Evolutionary conservation across 2,113 vertebrate species (phyloP).

Genomic region (Glaucomys volans): DNA sequence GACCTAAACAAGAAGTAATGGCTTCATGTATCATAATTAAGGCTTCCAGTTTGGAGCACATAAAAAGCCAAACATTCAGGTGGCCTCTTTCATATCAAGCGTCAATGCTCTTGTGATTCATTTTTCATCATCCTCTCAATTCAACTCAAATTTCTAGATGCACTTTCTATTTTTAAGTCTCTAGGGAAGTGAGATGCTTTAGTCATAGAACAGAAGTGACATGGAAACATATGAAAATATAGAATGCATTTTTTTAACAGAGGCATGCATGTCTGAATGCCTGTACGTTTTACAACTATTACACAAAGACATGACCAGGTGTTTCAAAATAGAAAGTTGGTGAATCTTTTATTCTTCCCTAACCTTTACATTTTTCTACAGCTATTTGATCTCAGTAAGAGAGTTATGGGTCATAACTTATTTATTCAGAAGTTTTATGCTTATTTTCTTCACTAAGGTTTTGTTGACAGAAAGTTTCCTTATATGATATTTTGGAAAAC

Average conservation of each 20-base stretch:
- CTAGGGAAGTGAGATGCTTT: background rate
- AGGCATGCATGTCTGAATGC: background rate
- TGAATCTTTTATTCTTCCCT: background rate
- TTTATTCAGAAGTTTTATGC: constrained; percentile 13
- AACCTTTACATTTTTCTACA: constrained; percentile 40
- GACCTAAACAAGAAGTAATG: constrained; percentile 83
- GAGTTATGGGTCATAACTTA: background rate
- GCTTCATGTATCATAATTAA: constrained; percentile 87
- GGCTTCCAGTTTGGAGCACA: constrained; percentile 80
- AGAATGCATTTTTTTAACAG: constrained; percentile 16
- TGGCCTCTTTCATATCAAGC: constrained; percentile 76
- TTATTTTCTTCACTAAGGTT: constrained; percentile 33
- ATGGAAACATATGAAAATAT: background rate
- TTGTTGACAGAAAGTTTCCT: constrained; percentile 43
- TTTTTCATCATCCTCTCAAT: constrained; percentile 80
- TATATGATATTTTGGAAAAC: constrained; percentile 4
- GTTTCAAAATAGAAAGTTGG: constrained; percentile 34
- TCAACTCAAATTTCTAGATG: constrained; percentile 62
- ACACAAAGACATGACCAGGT: constrained; percentile 1
- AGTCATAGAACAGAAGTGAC: constrained; percentile 44
- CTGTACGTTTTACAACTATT: background rate
- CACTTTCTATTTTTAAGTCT: constrained; percentile 59
- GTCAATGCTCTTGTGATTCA: constrained; percentile 69
- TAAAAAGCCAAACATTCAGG: constrained; percentile 77
- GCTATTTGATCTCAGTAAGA: constrained; percentile 45